Base-by-base conservation (phyloP, 1,140 invertebrate genomes). In the Pseudomyrmex dendroicus region DNA sequence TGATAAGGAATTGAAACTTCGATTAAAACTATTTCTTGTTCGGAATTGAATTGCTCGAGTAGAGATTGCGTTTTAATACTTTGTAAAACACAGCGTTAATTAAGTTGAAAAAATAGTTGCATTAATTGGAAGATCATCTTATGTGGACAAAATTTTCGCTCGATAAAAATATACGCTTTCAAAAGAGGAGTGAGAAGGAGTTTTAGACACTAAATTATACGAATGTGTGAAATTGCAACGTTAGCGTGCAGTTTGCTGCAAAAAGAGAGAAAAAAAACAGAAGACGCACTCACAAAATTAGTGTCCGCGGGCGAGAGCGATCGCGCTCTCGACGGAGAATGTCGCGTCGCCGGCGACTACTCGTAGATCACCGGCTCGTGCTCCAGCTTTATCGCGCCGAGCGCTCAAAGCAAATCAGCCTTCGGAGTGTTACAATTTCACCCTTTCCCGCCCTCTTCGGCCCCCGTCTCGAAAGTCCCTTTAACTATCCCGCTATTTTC, bases 401-500 rank as follows among this genome's bases (percentile, higher is more conserved):
- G 35, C 35, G 86, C 66, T 89, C 87, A 91, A 91, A 91, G 88
- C 82, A 90, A 91, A 90, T 86, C 88, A 87, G 85, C 86, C 84
- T 78, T 68, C 82, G 80, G 84, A 89, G 90, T 90, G 90, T 91
- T 86, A 90, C 90, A 91, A 89, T 91, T 90, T 89, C 78, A 64
- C 63, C 88, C 86, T 73, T 78, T 35, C 68, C 12, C 68, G 8
- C 61, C 59, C 54, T 46, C 73, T 44, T n/a, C 54, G 44, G 44
- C 20, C 70, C 73, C 67, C 50, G 54, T 57, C 61, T 57, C 73
- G 72, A 86, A 90, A 90, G 87, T 86, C 86, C 85, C 88, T 91
- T 91, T 90, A 89, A 89, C 89, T 89, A 89, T 90, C 88, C 88
- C 91, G 88, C 91, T 93, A 92, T 93, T 92, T 93, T 92, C 88